Evolutionary conservation across 2,888 invertebrate species (phyloP).

Genomic region (Drosophila anceps): DNA sequence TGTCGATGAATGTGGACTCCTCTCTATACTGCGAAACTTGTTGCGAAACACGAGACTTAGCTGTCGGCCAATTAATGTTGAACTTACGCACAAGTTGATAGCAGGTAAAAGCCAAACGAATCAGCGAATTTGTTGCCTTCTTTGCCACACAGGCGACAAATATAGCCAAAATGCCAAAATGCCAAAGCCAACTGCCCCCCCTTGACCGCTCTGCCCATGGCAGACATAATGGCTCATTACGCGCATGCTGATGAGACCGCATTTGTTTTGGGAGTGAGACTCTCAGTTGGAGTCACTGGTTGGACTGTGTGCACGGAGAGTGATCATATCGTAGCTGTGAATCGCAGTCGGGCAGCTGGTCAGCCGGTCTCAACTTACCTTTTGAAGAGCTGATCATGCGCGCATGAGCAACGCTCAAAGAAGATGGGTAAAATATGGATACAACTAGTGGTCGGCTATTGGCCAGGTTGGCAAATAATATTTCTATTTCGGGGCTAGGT

Average conservation of each 20-base stretch:
- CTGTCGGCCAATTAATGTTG: constrained; percentile 53
- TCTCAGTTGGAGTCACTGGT: neutral
- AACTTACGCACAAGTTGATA: constrained; percentile 56
- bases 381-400: constrained; percentile 45
- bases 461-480: constrained; percentile 54
- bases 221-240: constrained; percentile 68
- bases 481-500: constrained; percentile 44
- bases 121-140: constrained; percentile 19
- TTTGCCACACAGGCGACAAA: constrained; percentile 72
- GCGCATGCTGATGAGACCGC: constrained; percentile 59
- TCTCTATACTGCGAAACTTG: constrained; percentile 1
- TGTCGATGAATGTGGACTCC: neutral
- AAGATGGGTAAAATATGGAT: constrained; percentile 62
- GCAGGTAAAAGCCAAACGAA: neutral
- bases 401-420: constrained; percentile 53
- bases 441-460: constrained; percentile 7
- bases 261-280: constrained; percentile 37
- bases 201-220: constrained; percentile 1
- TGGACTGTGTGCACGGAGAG: neutral
- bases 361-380: constrained; percentile 23
- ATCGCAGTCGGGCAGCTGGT: constrained; percentile 30
- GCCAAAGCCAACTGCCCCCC: constrained; percentile 25
- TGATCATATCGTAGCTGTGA: constrained; percentile 62
- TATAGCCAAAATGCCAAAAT: constrained; percentile 75
- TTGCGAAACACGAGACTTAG: constrained; percentile 19